Conservation (phyloP, 1,140 invertebrate genomes). For the Papilio machaon region DNA sequence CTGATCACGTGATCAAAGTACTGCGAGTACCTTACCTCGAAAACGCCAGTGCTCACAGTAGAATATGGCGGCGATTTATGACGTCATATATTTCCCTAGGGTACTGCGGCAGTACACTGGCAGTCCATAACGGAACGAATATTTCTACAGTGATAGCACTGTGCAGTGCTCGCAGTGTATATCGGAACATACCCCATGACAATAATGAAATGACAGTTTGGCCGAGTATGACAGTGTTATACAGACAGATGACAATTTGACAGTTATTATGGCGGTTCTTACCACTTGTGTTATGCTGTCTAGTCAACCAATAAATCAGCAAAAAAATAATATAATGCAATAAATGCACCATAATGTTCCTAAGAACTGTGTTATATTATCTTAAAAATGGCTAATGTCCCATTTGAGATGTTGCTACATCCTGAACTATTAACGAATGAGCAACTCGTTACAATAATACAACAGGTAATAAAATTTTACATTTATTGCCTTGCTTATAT, state of each 20-base stretch:
- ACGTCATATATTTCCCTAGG: no score
- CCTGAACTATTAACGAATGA: conserved; percentile 71
- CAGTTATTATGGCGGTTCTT: conserved; percentile 41
- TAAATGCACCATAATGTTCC: conserved; percentile 21
- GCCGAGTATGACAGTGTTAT: no score
- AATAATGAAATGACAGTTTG: no score
- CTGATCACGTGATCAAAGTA: no score
- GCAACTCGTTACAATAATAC: conserved; percentile 66
- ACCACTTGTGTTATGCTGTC: conserved; percentile 14
- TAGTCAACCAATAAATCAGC: background rate
- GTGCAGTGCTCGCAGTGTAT: no score
- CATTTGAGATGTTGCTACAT: conserved; percentile 72
- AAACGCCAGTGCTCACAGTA: no score
- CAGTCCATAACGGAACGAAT: no score
- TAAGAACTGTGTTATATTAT: conserved; percentile 32
- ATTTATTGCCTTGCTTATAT: conserved; percentile 31
- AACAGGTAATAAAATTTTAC: conserved; percentile 58
- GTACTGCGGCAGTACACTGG: no score
- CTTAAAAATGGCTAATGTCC: conserved; percentile 55
- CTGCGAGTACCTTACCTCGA: no score
- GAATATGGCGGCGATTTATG: no score
- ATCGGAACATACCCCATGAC: no score
- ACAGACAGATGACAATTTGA: background rate
- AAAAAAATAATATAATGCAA: background rate
- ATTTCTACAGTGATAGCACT: no score